A percentile compares a stretch with the other conserved stretches of the same genome.
These are phyloP conservation scores for Trachops cirrhosus DNA, from an alignment of 2,797 vertebrate species.

Conservation along the genomic window DNA sequence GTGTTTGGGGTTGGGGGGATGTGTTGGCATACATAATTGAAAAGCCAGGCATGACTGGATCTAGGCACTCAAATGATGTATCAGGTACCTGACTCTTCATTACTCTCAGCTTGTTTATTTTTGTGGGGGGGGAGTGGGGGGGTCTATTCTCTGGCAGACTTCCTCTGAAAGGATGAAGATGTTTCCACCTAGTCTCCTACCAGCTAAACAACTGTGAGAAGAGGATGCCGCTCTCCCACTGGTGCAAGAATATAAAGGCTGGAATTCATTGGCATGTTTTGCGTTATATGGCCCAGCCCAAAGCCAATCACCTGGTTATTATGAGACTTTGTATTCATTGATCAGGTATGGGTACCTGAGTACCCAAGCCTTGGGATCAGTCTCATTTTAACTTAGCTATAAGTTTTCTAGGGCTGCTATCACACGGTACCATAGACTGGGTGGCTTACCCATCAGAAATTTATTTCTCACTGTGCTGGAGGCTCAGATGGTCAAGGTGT, in stretches of 20 bases:
- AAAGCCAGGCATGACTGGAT: background rate
- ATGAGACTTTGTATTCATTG: background rate
- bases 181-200: background rate
- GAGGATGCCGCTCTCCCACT: background rate
- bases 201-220: background rate
- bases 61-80: background rate
- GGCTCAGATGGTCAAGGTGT: background rate
- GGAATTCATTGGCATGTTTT: background rate
- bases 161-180: background rate
- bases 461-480: background rate
- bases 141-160: background rate
- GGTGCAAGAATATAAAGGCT: background rate
- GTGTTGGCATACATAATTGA: background rate
- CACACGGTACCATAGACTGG: background rate
- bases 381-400: background rate
- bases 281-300: background rate
- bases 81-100: background rate
- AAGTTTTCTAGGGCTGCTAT: background rate
- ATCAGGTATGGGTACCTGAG: background rate
- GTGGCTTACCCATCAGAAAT: background rate
- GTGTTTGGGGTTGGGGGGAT: fast-evolving
- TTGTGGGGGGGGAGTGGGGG: no score
- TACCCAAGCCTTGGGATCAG: background rate
- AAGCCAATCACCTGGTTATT: background rate
- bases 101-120: background rate